phyloP scores from a whole-genome alignment of 1,140 invertebrate species.

The Triops cancriformis region DNA sequence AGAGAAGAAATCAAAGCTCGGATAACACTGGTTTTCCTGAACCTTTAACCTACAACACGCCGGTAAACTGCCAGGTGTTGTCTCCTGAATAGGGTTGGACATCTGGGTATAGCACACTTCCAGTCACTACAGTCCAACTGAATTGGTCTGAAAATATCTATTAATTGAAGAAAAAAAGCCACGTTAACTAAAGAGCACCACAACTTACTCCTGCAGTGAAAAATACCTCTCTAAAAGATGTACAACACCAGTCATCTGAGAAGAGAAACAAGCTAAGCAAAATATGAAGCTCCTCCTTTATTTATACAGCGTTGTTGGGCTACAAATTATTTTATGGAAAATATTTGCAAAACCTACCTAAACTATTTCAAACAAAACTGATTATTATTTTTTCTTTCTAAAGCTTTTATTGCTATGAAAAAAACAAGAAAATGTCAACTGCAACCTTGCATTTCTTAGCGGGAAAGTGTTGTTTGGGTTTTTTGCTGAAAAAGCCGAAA shows the following conservation, averaged over 20 bases:
- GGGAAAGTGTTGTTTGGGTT: neutral
- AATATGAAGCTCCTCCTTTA: constrained; percentile 5
- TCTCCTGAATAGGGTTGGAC: neutral
- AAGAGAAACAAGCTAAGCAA: neutral
- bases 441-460: neutral
- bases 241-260: neutral
- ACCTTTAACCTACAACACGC: neutral
- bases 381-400: too few relatives aligned
- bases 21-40: neutral
- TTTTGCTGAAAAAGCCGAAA: neutral
- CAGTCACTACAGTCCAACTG: neutral
- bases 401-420: too few relatives aligned
- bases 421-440: neutral
- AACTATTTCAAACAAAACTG: too few relatives aligned
- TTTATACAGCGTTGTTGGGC: neutral
- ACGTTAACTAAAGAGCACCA: neutral
- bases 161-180: too few relatives aligned
- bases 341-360: neutral
- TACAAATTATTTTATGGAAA: neutral
- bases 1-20: neutral
- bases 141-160: neutral
- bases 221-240: neutral
- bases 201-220: neutral
- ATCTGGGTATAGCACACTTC: neutral
- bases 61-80: constrained; percentile 2